These are phyloP conservation scores for Tetropium fuscum DNA, from an alignment of 2,888 invertebrate species.

Conservation along the genomic window DNA sequence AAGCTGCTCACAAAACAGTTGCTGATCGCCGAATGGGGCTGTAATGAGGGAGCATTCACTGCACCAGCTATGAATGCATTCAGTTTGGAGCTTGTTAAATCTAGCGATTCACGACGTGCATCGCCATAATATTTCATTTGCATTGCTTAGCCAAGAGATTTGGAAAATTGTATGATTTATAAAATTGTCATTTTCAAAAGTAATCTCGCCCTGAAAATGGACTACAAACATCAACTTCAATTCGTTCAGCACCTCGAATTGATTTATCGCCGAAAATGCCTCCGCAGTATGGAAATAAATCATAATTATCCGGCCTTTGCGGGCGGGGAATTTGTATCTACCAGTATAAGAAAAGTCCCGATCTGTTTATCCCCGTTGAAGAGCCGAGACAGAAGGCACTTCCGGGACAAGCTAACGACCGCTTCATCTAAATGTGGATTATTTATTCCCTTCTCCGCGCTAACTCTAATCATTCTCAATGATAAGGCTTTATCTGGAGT, in stretches of 20 bases:
- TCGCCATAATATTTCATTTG: constrained; percentile 37
- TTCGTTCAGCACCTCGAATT: constrained; percentile 29
- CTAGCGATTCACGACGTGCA: constrained; percentile 42
- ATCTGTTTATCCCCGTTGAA: constrained; percentile 52
- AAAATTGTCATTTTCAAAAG: no score
- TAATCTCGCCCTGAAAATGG: no score
- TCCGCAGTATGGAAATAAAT: constrained; percentile 45
- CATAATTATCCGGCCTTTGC: constrained; percentile 45
- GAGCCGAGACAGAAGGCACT: constrained; percentile 50
- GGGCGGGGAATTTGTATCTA: constrained; percentile 35
- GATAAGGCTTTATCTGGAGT: constrained; percentile 60
- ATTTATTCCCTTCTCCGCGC: constrained; percentile 63
- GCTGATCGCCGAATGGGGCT: constrained; percentile 37
- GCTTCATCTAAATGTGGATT: constrained; percentile 64
- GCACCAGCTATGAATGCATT: constrained; percentile 34
- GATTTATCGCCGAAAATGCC: constrained; percentile 40
- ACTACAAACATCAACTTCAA: constrained; percentile 26
- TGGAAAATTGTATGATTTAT: no score
- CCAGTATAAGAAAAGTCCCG: constrained; percentile 37
- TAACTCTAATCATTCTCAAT: constrained; percentile 63
- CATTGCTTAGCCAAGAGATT: no score
- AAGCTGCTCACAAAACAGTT: constrained; percentile 43
- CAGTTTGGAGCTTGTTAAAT: constrained; percentile 47
- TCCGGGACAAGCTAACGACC: constrained; percentile 60
- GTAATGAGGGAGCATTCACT: constrained; percentile 52